Percentiles rank a stretch among this genome's conserved stretches.
Conservation (phyloP, 1,140 invertebrate species). For the Brachionus asplanchnoidis region DNA sequence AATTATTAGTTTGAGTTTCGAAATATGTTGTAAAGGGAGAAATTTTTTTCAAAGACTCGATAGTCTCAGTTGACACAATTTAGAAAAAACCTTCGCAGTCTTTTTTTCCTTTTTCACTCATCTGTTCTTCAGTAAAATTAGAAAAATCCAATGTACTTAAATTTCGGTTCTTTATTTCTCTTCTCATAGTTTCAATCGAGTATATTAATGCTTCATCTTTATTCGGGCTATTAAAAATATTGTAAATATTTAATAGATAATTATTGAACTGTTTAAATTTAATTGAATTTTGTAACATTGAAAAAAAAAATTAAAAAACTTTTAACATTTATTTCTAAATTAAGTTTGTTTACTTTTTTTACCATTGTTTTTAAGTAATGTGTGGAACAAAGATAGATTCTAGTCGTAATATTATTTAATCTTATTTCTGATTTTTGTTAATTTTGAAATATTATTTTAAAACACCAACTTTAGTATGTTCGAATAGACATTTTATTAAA, state of each 20-base stretch:
- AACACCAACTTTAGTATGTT: neutral
- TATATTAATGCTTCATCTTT: neutral
- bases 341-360: neutral
- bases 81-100: neutral
- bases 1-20: neutral
- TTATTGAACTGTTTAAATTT: neutral
- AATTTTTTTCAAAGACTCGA: neutral
- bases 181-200: neutral
- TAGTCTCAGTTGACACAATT: neutral
- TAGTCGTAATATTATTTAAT: neutral
- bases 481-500: neutral
- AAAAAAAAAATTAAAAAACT: neutral
- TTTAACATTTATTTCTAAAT: neutral
- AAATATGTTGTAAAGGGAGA: neutral
- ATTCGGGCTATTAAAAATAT: neutral
- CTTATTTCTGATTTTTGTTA: neutral
- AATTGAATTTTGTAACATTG: constrained; percentile 6
- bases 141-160: neutral
- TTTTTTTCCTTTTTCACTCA: neutral
- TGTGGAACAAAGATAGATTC: neutral
- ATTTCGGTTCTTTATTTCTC: neutral
- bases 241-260: neutral
- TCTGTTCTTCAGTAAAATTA: neutral
- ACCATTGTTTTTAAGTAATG: neutral
- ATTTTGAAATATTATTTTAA: neutral